Evolutionary conservation across 2,797 vertebrate species (phyloP).

Genomic region (Sebastes oblongus): DNA sequence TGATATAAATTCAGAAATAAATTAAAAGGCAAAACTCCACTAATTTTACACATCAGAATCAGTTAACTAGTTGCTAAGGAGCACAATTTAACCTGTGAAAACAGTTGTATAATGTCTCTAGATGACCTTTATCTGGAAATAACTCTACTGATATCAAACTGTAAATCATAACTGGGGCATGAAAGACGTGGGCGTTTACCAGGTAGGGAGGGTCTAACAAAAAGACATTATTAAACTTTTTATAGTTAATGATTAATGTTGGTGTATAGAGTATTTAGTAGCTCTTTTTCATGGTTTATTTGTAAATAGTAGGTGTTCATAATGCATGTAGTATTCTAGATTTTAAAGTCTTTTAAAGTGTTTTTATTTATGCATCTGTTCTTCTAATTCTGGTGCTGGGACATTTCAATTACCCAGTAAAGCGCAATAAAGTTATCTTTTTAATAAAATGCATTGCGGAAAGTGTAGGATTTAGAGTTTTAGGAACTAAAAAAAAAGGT

Average conservation of each 20-base stretch:
- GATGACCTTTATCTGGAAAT: neutral
- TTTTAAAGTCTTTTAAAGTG: neutral
- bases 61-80: neutral
- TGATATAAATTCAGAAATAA: neutral
- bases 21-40: neutral
- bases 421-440: neutral
- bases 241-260: neutral
- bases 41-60: neutral
- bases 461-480: neutral
- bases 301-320: neutral
- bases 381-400: neutral
- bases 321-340: neutral
- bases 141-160: neutral
- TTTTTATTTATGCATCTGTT: neutral
- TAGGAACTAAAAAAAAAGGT: neutral
- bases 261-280: neutral
- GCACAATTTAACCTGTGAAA: neutral
- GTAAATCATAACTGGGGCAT: no score
- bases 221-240: neutral
- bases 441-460: neutral
- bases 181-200: neutral
- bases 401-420: neutral
- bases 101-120: neutral
- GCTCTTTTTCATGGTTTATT: neutral
- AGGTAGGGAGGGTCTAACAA: neutral